Evolutionary conservation across 2,113 vertebrate species (phyloP).

Genomic region (Chaetura pelagica): DNA sequence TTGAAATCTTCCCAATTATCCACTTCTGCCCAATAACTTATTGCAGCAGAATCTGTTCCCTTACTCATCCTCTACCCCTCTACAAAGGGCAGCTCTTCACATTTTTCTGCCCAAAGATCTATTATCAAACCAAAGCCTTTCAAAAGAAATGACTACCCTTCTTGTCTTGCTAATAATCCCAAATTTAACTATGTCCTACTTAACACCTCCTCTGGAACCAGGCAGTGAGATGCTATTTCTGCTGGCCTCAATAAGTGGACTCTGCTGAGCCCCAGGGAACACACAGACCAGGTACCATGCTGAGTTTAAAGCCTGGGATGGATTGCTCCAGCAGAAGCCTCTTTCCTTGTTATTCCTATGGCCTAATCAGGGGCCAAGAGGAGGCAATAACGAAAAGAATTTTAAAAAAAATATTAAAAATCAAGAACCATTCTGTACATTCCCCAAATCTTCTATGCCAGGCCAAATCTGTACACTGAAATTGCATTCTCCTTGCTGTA

Average conservation of each 20-base stretch:
- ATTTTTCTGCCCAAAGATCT: background rate
- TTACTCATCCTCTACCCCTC: background rate
- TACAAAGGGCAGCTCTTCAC: background rate
- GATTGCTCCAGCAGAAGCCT: background rate
- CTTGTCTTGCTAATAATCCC: slow-evolving; percentile 31
- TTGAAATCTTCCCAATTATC: background rate
- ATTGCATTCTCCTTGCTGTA: background rate
- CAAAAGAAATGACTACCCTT: background rate
- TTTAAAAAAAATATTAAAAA: background rate
- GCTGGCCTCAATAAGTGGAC: slow-evolving; percentile 22
- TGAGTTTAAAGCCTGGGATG: background rate
- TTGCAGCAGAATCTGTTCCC: background rate
- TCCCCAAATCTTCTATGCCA: background rate
- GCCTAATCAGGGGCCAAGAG: background rate
- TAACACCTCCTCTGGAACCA: slow-evolving; percentile 24
- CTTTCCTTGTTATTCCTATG: background rate
- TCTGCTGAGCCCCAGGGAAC: background rate
- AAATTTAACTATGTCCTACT: slow-evolving; percentile 45
- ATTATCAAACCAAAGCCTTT: background rate
- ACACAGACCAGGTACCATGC: background rate
- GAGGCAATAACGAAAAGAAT: background rate
- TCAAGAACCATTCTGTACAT: background rate
- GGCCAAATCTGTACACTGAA: background rate
- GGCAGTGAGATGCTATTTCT: background rate
- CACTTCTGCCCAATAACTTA: background rate